Evolutionary conservation across 2,888 invertebrate genomes (phyloP).

Genomic region (Mesorhabditis sp.): DNA sequence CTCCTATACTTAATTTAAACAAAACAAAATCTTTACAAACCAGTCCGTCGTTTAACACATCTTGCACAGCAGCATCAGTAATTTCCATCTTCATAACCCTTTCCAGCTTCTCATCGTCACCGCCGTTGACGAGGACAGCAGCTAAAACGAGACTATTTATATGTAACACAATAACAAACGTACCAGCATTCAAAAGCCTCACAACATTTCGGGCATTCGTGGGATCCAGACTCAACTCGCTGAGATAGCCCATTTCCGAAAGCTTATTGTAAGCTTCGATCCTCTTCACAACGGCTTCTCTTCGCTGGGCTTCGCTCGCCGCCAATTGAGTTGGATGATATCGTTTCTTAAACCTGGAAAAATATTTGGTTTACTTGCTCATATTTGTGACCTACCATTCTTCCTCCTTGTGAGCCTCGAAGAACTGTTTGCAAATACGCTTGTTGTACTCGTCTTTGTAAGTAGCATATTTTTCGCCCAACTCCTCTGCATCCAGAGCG

Average conservation of each 20-base stretch:
- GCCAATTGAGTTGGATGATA: slow-evolving; percentile 1
- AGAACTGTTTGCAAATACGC: slow-evolving; percentile 95
- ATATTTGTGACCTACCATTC: slow-evolving; percentile 75
- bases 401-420: slow-evolving; percentile 97
- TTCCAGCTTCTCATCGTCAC: slow-evolving; percentile 75
- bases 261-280: background rate
- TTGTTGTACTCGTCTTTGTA: slow-evolving; percentile 94
- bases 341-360: slow-evolving; percentile 1
- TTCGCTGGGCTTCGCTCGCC: background rate
- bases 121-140: slow-evolving; percentile 71
- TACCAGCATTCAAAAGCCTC: slow-evolving; percentile 1
- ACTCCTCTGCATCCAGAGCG: slow-evolving; percentile 72
- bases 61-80: slow-evolving; percentile 44
- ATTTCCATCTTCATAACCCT: slow-evolving; percentile 66
- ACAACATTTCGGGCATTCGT: background rate
- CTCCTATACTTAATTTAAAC: background rate
- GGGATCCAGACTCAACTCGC: background rate
- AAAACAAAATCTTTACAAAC: slow-evolving; percentile 15
- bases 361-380: slow-evolving; percentile 8
- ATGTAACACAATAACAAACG: background rate
- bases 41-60: slow-evolving; percentile 30
- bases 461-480: slow-evolving; percentile 91
- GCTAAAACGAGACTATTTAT: slow-evolving; percentile 4
- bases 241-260: background rate
- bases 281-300: background rate